Base-by-base conservation (phyloP, 64 coral and sea anemone genomes). In the Platygyra sinensis region DNA sequence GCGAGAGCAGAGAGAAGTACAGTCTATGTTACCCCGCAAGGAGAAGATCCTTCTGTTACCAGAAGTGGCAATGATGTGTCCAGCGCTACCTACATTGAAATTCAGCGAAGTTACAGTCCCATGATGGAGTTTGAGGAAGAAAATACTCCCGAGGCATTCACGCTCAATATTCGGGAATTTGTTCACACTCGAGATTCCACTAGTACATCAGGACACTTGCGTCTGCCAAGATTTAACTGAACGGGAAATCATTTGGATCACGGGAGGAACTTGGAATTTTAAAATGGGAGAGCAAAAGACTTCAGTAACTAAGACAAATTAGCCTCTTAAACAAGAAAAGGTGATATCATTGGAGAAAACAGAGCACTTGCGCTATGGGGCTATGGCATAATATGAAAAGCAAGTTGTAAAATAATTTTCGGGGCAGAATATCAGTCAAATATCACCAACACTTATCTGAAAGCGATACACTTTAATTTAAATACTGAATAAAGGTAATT, bases 81-180 rank as follows among this genome's bases (percentile, higher is more conserved):
- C 14, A 29, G 51, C 19, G 24, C 50, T 4, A 28, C 19, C 14
- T 57, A 28, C 13, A 55, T 57, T 54, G 76, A 79, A 79, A 51
- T 51, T 3, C 76, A 79, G 76, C 76, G 76, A 54, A 57, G 76
- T 79, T 57, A 79, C 51, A 79, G 76, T n/a, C 76, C 76, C 12
- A 25, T 27, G 8, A 79, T 79, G 51, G 24, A 79, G 13, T 79
- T 79, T 57, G 49, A 28, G 13, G 76, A 14, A 3, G 76, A 79
- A 55, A 29, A 27, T 57, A 11, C 16, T 55, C 49, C 50, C 6
- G 76, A 57, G 55, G 11, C 49, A 14, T 79, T 57, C 51, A 4
- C 51, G 76, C 10, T 27, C 50, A 54, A 79, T 79, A 25, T 57
- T 14, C 22, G 50, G 76, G 50, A 50, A 52, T 79, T 79, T 30